phyloP scores from a whole-genome alignment of 2,797 vertebrate species.

The Falco cherrug region DNA sequence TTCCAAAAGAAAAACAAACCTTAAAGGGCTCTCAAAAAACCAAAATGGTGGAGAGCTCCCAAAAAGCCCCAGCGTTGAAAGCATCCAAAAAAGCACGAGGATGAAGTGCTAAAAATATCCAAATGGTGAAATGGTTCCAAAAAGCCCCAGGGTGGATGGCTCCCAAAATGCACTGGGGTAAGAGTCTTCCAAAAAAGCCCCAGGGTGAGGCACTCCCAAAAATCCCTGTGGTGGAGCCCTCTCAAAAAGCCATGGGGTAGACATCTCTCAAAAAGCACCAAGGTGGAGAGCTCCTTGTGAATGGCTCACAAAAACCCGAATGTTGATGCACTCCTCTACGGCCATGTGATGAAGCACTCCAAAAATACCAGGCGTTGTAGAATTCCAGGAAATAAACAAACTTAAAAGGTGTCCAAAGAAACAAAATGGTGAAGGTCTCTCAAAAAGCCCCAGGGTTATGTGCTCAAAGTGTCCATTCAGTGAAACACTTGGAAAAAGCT shows the following conservation, averaged over 20 bases:
- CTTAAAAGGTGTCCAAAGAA: neutral
- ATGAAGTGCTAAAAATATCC: too few species aligned
- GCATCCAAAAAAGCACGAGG: neutral
- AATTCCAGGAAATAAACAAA: neutral
- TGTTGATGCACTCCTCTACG: neutral
- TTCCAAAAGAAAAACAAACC: neutral
- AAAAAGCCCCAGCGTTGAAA: neutral
- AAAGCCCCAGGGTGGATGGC: neutral
- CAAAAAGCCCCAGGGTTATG: neutral
- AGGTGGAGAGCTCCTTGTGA: too few species aligned
- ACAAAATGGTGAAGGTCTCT: neutral
- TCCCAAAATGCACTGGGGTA: neutral
- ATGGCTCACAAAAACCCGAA: too few species aligned
- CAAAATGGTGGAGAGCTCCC: neutral
- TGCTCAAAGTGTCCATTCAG: too few species aligned
- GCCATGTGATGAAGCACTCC: neutral
- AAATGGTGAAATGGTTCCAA: neutral
- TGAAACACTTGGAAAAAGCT: too few species aligned
- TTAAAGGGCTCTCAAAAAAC: too few species aligned
- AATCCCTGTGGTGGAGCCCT: too few species aligned
- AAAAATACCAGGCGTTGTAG: neutral
- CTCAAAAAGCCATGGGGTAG: too few species aligned
- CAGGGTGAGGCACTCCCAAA: too few species aligned
- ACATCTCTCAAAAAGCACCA: too few species aligned
- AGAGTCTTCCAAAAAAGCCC: neutral